Percentiles rank a stretch among this genome's conserved stretches.
These are phyloP conservation scores for Drusus annulatus DNA, from an alignment of 1,140 invertebrate species.

Conservation along the genomic window DNA sequence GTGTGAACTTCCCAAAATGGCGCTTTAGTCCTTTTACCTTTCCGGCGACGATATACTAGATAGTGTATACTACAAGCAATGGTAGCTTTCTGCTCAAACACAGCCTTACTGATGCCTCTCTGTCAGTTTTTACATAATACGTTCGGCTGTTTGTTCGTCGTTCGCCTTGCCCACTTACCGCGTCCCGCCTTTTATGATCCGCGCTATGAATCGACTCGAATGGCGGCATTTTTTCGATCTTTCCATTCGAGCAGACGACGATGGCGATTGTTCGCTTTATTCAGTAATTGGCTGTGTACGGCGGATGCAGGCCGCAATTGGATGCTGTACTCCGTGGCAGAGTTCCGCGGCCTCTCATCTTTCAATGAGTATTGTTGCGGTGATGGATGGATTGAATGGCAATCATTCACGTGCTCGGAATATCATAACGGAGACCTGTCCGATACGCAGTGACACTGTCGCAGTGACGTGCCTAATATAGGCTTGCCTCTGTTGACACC, in stretches of 20 bases:
- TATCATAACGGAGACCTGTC: too few species aligned
- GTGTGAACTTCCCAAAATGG: too few species aligned
- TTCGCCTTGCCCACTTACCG: not conserved
- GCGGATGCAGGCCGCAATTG: slow-evolving; percentile 27
- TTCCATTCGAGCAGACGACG: not conserved
- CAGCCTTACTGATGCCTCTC: too few species aligned
- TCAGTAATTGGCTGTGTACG: slow-evolving; percentile 14
- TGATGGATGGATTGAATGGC: not conserved
- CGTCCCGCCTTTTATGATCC: slow-evolving; percentile 2
- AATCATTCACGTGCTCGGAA: not conserved
- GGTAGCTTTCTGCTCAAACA: too few species aligned
- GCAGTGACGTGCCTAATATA: too few species aligned
- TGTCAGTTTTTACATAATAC: too few species aligned
- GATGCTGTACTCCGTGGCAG: not conserved
- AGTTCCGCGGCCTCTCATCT: not conserved
- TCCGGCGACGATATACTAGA: too few species aligned
- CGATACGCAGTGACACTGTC: too few species aligned
- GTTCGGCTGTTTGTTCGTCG: too few species aligned
- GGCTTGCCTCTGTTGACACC: too few species aligned
- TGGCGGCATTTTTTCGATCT: slow-evolving; percentile 26
- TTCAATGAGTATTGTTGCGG: not conserved
- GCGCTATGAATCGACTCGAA: slow-evolving; percentile 14
- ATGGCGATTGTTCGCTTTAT: slow-evolving; percentile 33
- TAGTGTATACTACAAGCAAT: too few species aligned
- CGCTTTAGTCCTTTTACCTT: too few species aligned